phyloP scores from a whole-genome alignment of 1,140 invertebrate species.

The Magallana gigas region DNA sequence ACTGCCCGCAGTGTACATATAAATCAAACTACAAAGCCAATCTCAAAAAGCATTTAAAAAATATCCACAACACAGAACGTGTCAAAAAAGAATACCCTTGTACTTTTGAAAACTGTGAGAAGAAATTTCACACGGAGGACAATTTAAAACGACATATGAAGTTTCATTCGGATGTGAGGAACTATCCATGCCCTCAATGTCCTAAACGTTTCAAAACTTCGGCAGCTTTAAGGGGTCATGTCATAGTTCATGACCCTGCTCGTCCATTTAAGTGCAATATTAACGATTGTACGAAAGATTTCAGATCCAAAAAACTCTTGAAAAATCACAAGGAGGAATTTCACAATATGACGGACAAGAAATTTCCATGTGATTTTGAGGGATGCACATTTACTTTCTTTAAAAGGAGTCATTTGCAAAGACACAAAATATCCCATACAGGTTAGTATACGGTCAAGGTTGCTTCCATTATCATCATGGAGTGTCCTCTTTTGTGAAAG shows the following conservation, averaged over 20 bases:
- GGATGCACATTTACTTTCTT: slow-evolving; percentile 74
- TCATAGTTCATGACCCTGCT: slow-evolving; percentile 63
- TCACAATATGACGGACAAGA: slow-evolving; percentile 71
- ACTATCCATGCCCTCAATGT: slow-evolving; percentile 78
- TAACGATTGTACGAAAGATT: slow-evolving; percentile 70
- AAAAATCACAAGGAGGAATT: slow-evolving; percentile 72
- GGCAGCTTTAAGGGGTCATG: slow-evolving; percentile 65
- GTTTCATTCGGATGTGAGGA: slow-evolving; percentile 79
- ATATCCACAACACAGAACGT: slow-evolving; percentile 65
- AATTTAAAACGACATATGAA: slow-evolving; percentile 79
- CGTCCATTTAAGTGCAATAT: slow-evolving; percentile 70
- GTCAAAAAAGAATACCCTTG: slow-evolving; percentile 64
- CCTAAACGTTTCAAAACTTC: slow-evolving; percentile 78
- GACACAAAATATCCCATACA: slow-evolving; percentile 75
- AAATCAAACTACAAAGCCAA: slow-evolving; percentile 73
- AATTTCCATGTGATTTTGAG: slow-evolving; percentile 69
- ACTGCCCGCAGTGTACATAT: slow-evolving; percentile 70
- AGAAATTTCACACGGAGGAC: slow-evolving; percentile 72
- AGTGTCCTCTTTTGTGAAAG: too few species aligned
- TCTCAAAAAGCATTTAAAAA: slow-evolving; percentile 73
- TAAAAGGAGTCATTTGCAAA: slow-evolving; percentile 73
- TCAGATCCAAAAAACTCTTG: slow-evolving; percentile 70
- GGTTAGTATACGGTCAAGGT: slow-evolving; percentile 54
- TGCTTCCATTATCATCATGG: too few species aligned
- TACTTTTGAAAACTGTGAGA: slow-evolving; percentile 66